These are phyloP conservation scores for Picathartes gymnocephalus DNA, from an alignment of 2,113 vertebrate species.

Conservation along the genomic window DNA sequence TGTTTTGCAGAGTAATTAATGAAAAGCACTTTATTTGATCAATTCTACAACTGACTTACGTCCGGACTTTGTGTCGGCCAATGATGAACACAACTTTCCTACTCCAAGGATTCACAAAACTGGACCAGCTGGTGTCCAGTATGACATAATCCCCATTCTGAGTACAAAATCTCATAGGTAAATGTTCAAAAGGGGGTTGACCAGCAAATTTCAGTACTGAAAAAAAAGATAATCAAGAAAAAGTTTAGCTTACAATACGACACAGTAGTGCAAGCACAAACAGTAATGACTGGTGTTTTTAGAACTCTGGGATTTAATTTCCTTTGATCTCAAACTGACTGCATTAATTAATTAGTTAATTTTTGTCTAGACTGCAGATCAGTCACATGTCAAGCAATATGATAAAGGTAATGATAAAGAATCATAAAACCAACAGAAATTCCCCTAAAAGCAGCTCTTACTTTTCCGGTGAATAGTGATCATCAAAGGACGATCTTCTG, in stretches of 20 bases:
- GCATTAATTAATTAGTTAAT: neutral
- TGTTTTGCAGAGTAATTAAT: neutral
- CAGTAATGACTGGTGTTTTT: neutral
- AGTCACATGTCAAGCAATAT: neutral
- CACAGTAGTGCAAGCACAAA: neutral
- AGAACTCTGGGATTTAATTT: neutral
- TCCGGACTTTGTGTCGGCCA: slow-evolving; percentile 87
- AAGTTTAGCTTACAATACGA: neutral
- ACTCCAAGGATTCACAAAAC: slow-evolving; percentile 92
- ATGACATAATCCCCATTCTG: slow-evolving; percentile 88
- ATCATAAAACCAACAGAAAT: neutral
- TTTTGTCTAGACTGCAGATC: neutral
- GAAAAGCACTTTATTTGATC: neutral
- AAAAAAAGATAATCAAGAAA: neutral
- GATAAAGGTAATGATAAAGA: neutral
- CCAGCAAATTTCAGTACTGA: slow-evolving; percentile 85
- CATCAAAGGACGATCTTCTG: slow-evolving; percentile 84
- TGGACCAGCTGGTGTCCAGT: slow-evolving; percentile 90
- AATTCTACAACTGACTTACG: slow-evolving; percentile 70
- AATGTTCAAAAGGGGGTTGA: slow-evolving; percentile 86
- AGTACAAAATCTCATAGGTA: slow-evolving; percentile 82
- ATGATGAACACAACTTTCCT: slow-evolving; percentile 88
- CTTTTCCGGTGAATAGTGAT: slow-evolving; percentile 84
- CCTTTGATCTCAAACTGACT: neutral
- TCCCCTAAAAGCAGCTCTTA: slow-evolving; percentile 11